A percentile compares a stretch with the other conserved stretches of the same genome.
phyloP scores from a whole-genome alignment of 2,888 invertebrate species.

The Sepiola atlantica region DNA sequence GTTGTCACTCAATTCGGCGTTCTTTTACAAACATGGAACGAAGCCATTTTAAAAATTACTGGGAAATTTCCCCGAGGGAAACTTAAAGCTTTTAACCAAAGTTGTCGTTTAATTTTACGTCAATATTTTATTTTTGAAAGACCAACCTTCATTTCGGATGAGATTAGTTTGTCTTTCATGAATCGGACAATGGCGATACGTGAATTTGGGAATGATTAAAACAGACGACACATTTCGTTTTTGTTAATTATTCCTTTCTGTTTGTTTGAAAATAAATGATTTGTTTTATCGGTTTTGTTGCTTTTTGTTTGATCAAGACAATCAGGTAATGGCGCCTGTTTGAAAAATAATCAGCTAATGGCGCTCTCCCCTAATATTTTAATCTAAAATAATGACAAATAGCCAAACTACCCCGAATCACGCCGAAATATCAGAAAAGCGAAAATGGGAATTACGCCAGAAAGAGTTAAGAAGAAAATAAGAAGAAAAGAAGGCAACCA shows the following conservation, averaged over 20 bases:
- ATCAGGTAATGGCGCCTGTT: not conserved
- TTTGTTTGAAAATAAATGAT: not conserved
- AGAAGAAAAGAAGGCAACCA: too few species aligned
- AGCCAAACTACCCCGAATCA: not conserved
- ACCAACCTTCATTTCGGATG: not conserved
- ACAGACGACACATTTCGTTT: not conserved
- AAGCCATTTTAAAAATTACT: not conserved
- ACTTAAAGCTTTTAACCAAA: not conserved
- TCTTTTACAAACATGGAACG: not conserved
- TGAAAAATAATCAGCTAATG: not conserved
- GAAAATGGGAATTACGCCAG: too few species aligned
- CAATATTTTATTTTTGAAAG: not conserved
- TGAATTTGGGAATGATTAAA: not conserved
- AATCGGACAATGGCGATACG: not conserved
- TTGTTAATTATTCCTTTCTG: not conserved
- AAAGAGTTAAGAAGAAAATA: too few species aligned
- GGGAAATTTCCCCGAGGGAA: not conserved
- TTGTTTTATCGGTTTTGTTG: not conserved
- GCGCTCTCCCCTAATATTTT: not conserved
- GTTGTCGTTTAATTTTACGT: not conserved
- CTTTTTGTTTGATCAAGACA: not conserved
- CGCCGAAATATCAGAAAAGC: not conserved
- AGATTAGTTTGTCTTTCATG: not conserved
- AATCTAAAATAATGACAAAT: not conserved
- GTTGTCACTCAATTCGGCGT: not conserved